These are phyloP conservation scores for Drosophila sucinea DNA, from an alignment of 1,140 invertebrate genomes.

Conservation along the genomic window DNA sequence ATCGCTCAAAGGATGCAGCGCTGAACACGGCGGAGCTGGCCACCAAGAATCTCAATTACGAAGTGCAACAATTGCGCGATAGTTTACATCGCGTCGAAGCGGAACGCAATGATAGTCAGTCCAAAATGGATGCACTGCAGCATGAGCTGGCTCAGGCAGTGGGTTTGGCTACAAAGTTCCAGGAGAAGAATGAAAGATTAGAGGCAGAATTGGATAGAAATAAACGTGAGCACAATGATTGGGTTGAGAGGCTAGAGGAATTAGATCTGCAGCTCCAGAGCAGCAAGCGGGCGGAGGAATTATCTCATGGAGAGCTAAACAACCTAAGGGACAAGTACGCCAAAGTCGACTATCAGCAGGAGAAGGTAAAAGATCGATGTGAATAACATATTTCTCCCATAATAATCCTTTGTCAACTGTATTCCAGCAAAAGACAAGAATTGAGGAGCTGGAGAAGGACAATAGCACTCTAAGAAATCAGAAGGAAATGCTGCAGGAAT, in stretches of 20 bases:
- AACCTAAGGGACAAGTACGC: conserved; percentile 72
- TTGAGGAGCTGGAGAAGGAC: conserved; percentile 71
- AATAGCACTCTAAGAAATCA: conserved; percentile 59
- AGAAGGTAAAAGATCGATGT: conserved; percentile 50
- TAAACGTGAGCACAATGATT: conserved; percentile 36
- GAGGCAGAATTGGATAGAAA: conserved; percentile 58
- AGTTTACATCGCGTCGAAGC: conserved; percentile 52
- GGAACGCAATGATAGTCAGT: conserved; percentile 60
- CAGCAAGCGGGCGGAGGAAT: conserved; percentile 63
- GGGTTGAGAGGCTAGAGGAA: conserved; percentile 59
- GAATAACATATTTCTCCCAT: too few species aligned
- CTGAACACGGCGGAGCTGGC: conserved; percentile 87
- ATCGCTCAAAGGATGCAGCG: conserved; percentile 88
- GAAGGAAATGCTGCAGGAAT: conserved; percentile 78
- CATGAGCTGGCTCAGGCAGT: conserved; percentile 74
- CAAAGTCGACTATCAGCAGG: conserved; percentile 72
- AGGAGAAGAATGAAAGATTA: conserved; percentile 73
- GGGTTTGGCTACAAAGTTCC: conserved; percentile 69
- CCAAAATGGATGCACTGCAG: conserved; percentile 60
- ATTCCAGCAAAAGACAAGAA: conserved; percentile 51
- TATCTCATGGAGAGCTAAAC: conserved; percentile 65
- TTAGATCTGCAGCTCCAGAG: conserved; percentile 70
- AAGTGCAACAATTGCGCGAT: conserved; percentile 63
- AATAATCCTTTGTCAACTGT: too few species aligned
- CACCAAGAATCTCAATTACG: conserved; percentile 53